phyloP scores from a whole-genome alignment of 2,113 vertebrate species.

The Cercopithecus mona region DNA sequence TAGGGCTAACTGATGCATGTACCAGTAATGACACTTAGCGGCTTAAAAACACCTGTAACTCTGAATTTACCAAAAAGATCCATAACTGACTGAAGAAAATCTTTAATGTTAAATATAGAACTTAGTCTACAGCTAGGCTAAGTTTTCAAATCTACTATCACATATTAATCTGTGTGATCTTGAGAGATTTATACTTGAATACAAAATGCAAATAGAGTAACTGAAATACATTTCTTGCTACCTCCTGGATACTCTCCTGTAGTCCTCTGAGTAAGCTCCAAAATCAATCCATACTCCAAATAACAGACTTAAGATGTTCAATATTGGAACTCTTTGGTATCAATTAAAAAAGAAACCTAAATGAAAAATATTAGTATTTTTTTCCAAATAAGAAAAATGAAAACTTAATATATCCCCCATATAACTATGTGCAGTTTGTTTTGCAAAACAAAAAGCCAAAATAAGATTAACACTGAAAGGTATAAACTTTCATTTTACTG shows the following conservation, averaged over 20 bases:
- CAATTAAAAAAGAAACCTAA: slow-evolving; percentile 52
- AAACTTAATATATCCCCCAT: not conserved
- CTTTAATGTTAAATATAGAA: slow-evolving; percentile 16
- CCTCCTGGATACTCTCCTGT: slow-evolving; percentile 1
- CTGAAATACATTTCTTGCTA: slow-evolving; percentile 34
- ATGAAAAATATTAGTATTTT: not conserved
- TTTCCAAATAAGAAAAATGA: not conserved
- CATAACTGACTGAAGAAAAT: not conserved
- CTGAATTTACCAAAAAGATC: not conserved
- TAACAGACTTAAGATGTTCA: slow-evolving; percentile 40
- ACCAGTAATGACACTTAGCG: not conserved
- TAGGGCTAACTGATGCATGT: not conserved
- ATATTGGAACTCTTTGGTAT: slow-evolving; percentile 34
- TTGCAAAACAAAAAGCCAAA: not conserved
- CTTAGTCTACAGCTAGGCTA: not conserved
- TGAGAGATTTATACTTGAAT: slow-evolving; percentile 11
- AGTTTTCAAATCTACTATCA: slow-evolving; percentile 6
- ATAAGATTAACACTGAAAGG: not conserved
- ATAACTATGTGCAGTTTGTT: not conserved
- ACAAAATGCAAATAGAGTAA: not conserved
- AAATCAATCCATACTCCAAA: slow-evolving; percentile 34
- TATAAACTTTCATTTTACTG: slow-evolving; percentile 19
- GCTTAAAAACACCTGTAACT: not conserved
- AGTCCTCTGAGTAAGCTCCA: slow-evolving; percentile 12
- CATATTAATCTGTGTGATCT: not conserved